phyloP scores from a whole-genome alignment of 2,888 invertebrate species.

The Sialis lutaria region DNA sequence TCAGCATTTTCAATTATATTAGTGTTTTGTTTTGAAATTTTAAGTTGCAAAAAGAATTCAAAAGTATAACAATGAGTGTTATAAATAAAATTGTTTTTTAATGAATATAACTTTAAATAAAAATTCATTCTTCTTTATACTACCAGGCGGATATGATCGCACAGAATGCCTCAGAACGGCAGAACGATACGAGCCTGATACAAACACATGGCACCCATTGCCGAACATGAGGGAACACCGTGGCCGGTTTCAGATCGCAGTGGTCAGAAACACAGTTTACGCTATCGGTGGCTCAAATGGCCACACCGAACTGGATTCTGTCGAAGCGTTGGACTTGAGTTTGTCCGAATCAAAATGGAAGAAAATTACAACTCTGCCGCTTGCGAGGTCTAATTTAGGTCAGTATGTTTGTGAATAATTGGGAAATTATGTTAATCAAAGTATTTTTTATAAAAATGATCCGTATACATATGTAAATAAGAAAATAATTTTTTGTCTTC shows the following conservation, averaged over 20 bases:
- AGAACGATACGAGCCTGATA: slow-evolving; percentile 53
- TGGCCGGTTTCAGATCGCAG: slow-evolving; percentile 63
- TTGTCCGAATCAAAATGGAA: slow-evolving; percentile 32
- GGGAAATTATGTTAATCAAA: neutral
- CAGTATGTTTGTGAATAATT: no score
- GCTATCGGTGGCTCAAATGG: slow-evolving; percentile 75
- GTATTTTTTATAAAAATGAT: neutral
- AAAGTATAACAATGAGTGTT: neutral
- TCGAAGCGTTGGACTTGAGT: slow-evolving; percentile 43
- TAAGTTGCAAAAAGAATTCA: no score
- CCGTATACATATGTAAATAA: neutral
- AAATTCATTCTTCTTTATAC: no score
- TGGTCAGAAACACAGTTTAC: slow-evolving; percentile 48
- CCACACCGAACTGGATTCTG: slow-evolving; percentile 56
- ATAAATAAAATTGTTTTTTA: no score
- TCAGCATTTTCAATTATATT: no score
- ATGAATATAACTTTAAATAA: no score
- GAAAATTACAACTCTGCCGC: slow-evolving; percentile 32
- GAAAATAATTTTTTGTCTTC: neutral
- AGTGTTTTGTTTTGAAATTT: no score
- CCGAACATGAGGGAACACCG: slow-evolving; percentile 56
- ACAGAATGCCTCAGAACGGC: slow-evolving; percentile 62
- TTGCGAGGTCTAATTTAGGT: slow-evolving; percentile 50
- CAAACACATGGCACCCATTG: slow-evolving; percentile 49
- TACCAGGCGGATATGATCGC: slow-evolving; percentile 59